Conservation (phyloP, 2,888 invertebrate species). For the Timandra comae region DNA sequence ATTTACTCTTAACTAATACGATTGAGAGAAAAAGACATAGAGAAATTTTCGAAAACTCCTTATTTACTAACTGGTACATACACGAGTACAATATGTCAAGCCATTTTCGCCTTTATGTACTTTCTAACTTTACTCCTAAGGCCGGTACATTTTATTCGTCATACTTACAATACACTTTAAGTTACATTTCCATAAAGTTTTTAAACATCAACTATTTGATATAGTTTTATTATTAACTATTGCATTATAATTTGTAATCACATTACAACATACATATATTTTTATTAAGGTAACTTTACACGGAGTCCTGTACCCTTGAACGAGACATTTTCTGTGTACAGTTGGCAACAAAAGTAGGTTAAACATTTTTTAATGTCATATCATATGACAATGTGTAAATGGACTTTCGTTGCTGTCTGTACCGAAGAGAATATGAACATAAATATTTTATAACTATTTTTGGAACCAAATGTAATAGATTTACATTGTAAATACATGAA, state of each 20-base stretch:
- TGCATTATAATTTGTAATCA: constrained; percentile 54
- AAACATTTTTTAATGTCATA: too few species aligned
- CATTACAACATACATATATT: constrained; percentile 38
- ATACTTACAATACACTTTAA: constrained; percentile 68
- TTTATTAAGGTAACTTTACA: too few species aligned
- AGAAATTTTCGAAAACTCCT: constrained; percentile 68
- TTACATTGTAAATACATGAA: too few species aligned
- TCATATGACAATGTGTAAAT: too few species aligned
- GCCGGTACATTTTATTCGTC: constrained; percentile 66
- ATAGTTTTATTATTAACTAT: constrained; percentile 45
- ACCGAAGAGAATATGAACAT: too few species aligned
- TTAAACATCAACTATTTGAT: constrained; percentile 58
- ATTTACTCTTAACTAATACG: constrained; percentile 62
- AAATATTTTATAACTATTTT: too few species aligned
- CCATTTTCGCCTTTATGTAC: constrained; percentile 39
- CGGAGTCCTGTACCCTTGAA: too few species aligned
- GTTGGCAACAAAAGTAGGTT: too few species aligned
- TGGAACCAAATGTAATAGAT: too few species aligned
- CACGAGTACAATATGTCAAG: constrained; percentile 54
- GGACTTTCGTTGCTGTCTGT: too few species aligned
- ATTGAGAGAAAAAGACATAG: constrained; percentile 69
- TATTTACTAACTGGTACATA: constrained; percentile 48
- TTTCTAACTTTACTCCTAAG: constrained; percentile 66
- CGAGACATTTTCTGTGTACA: too few species aligned
- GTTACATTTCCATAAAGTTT: constrained; percentile 51